A percentile compares a stretch with the other conserved stretches of the same genome.
Evolutionary conservation across 2,888 invertebrate species (phyloP).

Genomic region (Cheilosia urbana): DNA sequence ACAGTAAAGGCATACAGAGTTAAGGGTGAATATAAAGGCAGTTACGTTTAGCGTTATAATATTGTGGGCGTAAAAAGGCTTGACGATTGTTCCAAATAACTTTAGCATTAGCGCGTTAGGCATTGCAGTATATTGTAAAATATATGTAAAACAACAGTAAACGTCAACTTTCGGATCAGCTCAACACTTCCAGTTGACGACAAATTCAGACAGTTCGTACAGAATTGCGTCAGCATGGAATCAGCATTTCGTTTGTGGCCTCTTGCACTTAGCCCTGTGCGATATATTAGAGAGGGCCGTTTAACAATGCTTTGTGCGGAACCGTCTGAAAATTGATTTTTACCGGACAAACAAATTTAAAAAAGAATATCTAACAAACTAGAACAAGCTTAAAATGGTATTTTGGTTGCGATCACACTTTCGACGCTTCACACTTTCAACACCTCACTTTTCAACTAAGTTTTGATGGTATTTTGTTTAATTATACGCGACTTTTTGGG

Average conservation of each 20-base stretch:
- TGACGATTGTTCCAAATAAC: constrained; percentile 73
- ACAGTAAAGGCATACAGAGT: constrained; percentile 52
- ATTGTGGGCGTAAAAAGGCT: constrained; percentile 39
- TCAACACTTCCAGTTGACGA: constrained; percentile 80
- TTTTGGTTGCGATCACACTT: neutral
- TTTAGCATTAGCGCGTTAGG: constrained; percentile 70
- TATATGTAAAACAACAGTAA: constrained; percentile 41
- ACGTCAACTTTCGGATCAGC: constrained; percentile 56
- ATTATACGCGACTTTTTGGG: no score
- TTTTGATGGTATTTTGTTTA: neutral
- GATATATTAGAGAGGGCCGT: constrained; percentile 49
- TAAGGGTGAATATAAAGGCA: constrained; percentile 60
- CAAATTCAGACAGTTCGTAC: constrained; percentile 83
- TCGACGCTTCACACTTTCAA: constrained; percentile 25
- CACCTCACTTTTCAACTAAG: constrained; percentile 42
- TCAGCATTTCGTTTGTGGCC: constrained; percentile 79
- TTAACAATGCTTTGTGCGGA: constrained; percentile 82
- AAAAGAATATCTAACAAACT: constrained; percentile 77
- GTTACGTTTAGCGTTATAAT: constrained; percentile 51
- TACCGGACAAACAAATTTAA: constrained; percentile 70
- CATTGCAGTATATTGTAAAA: constrained; percentile 25
- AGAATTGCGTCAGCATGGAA: constrained; percentile 80
- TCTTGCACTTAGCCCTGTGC: neutral
- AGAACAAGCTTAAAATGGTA: constrained; percentile 77
- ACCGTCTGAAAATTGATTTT: constrained; percentile 78